These are phyloP conservation scores for Drosophila ustulata DNA, from an alignment of 2,888 invertebrate genomes.

Conservation along the genomic window DNA sequence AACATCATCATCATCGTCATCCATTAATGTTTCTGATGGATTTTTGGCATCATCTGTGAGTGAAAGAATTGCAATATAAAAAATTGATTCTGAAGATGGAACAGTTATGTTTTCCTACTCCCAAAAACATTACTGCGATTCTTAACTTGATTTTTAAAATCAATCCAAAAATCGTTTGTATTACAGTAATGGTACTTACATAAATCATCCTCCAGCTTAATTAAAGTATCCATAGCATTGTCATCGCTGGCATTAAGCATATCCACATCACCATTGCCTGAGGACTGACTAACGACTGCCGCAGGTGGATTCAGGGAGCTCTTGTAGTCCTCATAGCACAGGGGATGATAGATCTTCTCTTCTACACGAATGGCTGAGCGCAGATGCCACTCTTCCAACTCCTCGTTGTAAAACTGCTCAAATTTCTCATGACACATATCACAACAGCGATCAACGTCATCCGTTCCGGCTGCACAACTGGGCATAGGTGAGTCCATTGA, in stretches of 20 bases:
- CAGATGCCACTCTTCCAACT: constrained; percentile 98
- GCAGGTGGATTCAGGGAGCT: constrained; percentile 80
- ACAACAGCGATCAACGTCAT: constrained; percentile 90
- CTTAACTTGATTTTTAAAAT: not conserved
- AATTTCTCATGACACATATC: constrained; percentile 97
- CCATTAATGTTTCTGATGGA: constrained; percentile 21
- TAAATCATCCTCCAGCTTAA: constrained; percentile 78
- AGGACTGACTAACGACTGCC: constrained; percentile 31
- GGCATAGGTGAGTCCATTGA: constrained; percentile 87
- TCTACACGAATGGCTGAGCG: constrained; percentile 92
- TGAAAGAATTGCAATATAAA: not conserved
- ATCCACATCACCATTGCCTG: constrained; percentile 47
- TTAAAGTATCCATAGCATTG: constrained; percentile 82
- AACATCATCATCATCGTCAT: constrained; percentile 87
- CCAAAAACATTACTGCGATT: too few relatives aligned
- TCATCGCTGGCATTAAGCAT: constrained; percentile 77
- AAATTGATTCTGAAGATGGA: not conserved
- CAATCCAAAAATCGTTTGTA: not conserved
- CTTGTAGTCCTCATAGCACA: constrained; percentile 95
- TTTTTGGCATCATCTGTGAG: constrained; percentile 40
- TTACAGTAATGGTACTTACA: constrained; percentile 26
- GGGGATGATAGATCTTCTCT: constrained; percentile 93
- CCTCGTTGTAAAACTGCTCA: constrained; percentile 98
- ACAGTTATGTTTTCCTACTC: too few relatives aligned
- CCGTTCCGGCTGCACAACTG: constrained; percentile 89